Evolutionary conservation across 1,140 invertebrate species (phyloP), one percentile per base, ranked within the genome.

Genomic region (Armadillidium nasatum): DNA sequence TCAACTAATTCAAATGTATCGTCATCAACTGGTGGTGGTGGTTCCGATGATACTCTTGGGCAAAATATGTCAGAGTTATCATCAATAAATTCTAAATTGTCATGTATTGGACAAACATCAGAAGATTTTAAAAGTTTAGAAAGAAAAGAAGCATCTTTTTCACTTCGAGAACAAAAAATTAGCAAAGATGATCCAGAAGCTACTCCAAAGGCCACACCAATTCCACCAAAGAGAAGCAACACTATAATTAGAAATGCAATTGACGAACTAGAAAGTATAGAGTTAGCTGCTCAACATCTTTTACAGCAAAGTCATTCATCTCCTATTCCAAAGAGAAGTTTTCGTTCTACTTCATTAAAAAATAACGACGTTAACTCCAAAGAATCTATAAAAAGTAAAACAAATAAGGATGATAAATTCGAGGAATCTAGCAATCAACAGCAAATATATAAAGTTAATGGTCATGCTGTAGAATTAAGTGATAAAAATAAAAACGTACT

Each of bases 31-130:
- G 78, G 76, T 15, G 77, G 75, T 23, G 78, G 76, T 23, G 76
- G 72, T 44, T 79, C 77, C 4, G 80, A 81, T 23, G 80, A 81
- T 33, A 81, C 80, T 19, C 45, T 81, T 6, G 80, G 74, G 15
- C 78, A 81, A 72, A 75, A 81, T 69, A 81, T 81, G 80, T 81
- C 80, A 7, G 80, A 81, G 33, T 74, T 81, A 11, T 81, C 80
- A 9, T 81, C 80, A n/a, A 60, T 81, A 50, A 81, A 81, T 72
- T 81, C 80, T 2, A 72, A 75, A 15, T 77, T 81, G 19, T 81
- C 80, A 15, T 66, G 50, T 60, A 44, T 79, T 7, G 78, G 76
- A 22, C 74, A 79, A 15, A 68, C 21, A 13, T 71, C 76, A n/a
- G 75, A 73, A 15, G 74, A 71, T 7, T 45, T n/a, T 15, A 79